Conservation (phyloP, 2,888 invertebrate species). For the Onthophagus sagittarius region DNA sequence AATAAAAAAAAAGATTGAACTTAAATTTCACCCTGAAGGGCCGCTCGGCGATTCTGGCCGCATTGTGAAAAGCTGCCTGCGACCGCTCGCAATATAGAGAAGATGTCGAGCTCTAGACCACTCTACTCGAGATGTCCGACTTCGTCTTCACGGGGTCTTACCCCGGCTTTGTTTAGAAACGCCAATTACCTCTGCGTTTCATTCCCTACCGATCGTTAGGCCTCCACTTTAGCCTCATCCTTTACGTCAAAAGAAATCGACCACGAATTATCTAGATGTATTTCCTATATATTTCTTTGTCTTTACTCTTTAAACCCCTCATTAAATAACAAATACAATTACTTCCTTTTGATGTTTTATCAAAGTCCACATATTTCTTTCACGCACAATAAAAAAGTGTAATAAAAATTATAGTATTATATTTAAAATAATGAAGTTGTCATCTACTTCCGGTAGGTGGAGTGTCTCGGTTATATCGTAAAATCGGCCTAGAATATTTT, state of each 20-base stretch:
- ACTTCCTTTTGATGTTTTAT: too few species aligned
- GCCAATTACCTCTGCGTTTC: conserved; percentile 37
- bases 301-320: conserved; percentile 12
- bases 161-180: conserved; percentile 34
- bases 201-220: conserved; percentile 36
- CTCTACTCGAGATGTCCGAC: conserved; percentile 26
- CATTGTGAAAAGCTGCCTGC: conserved; percentile 21
- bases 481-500: too few species aligned
- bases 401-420: too few species aligned
- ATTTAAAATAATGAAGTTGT: too few species aligned
- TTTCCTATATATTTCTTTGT: conserved; percentile 17
- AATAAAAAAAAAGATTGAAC: conserved; percentile 11
- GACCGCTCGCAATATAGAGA: conserved; percentile 24
- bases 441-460: too few species aligned
- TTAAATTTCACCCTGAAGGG: conserved; percentile 8
- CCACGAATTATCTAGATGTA: conserved; percentile 21
- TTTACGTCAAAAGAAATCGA: conserved; percentile 23
- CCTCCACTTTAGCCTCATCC: conserved; percentile 28
- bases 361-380: too few species aligned
- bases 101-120: conserved; percentile 27
- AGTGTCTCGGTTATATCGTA: too few species aligned
- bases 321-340: background rate
- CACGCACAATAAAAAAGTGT: too few species aligned
- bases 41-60: conserved; percentile 2
- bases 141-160: conserved; percentile 31